Percentiles rank a stretch among this genome's conserved stretches.
phyloP scores from a whole-genome alignment of 2,113 vertebrate genomes.

The Athene cunicularia region DNA sequence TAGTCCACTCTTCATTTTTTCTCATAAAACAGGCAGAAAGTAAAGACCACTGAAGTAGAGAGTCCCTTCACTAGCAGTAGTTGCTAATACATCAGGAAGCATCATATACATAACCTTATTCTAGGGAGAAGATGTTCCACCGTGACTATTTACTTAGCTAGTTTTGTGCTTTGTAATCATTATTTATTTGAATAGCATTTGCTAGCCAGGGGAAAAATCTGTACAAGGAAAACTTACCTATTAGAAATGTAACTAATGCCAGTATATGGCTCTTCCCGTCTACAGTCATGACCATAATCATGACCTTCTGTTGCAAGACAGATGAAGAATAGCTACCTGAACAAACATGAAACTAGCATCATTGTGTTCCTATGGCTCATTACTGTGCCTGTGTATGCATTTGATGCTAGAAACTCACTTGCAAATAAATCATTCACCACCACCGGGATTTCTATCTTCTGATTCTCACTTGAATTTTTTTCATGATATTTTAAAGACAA shows the following conservation, averaged over 20 bases:
- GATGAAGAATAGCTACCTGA: background rate
- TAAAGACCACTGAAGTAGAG: background rate
- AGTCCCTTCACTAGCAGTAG: background rate
- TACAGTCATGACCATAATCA: background rate
- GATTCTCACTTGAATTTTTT: background rate
- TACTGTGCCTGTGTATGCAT: background rate
- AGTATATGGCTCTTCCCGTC: background rate
- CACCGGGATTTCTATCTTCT: background rate
- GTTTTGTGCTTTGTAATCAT: background rate
- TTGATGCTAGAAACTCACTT: background rate
- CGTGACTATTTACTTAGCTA: background rate
- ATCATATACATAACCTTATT: background rate
- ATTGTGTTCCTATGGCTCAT: background rate
- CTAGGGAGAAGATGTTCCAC: background rate
- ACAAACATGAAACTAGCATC: background rate
- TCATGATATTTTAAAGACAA: conserved; percentile 1
- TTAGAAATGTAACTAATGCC: background rate
- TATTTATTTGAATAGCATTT: background rate
- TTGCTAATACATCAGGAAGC: background rate
- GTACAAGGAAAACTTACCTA: background rate
- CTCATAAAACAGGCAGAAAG: background rate
- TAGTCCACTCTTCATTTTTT: background rate
- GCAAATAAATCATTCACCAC: background rate
- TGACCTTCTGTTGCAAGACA: background rate
- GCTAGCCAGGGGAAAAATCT: background rate